Conservation (phyloP, 2,888 invertebrate species). For the Erebia epiphron region DNA sequence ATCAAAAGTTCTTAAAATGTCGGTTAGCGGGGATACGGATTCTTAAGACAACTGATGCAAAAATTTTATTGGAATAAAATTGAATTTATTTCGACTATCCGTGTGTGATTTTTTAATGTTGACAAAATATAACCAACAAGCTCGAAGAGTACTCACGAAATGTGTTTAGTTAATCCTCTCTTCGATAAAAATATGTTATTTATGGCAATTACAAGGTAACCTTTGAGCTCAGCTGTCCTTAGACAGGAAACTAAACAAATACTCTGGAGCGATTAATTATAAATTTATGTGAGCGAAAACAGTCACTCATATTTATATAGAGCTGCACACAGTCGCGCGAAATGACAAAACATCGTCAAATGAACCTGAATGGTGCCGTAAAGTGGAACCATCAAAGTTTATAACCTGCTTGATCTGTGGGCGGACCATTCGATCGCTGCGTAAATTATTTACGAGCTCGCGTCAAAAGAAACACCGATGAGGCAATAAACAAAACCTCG, state of each 20-base stretch:
- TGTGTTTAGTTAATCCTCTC: not conserved
- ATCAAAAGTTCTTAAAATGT: no score
- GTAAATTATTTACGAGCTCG: constrained; percentile 80
- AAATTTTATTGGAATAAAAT: constrained; percentile 24
- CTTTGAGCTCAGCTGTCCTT: no score
- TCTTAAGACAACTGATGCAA: constrained; percentile 6
- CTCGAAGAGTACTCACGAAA: not conserved
- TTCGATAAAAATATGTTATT: not conserved
- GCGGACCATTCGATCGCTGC: constrained; percentile 77
- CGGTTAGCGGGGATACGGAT: no score
- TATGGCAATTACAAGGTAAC: no score
- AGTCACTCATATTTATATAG: no score
- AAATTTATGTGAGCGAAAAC: no score
- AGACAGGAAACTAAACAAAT: no score
- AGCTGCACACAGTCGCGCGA: no score
- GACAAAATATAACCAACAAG: not conserved
- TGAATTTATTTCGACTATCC: constrained; percentile 17
- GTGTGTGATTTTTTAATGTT: not conserved
- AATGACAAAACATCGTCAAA: constrained; percentile 75
- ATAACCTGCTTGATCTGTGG: constrained; percentile 80
- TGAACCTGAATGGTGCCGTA: constrained; percentile 76
- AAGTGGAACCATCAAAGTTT: constrained; percentile 79
- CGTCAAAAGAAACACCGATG: constrained; percentile 81
- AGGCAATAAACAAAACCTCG: constrained; percentile 75
- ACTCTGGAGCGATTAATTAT: no score